Evolutionary conservation across 2,797 vertebrate species (phyloP).

Genomic region (Semotilus atromaculatus): DNA sequence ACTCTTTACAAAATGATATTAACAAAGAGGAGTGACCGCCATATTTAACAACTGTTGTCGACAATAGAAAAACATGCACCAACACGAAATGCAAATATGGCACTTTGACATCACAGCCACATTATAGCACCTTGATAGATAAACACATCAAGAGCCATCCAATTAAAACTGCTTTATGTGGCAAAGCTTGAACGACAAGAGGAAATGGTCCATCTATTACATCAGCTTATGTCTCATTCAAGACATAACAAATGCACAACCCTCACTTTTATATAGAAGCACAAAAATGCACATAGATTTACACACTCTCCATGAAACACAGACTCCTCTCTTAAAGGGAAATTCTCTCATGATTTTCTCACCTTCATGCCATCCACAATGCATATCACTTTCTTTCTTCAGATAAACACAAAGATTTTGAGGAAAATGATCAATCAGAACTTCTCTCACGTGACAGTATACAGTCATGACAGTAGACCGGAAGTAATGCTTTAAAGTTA

Average conservation of each 20-base stretch:
- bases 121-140: neutral
- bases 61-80: neutral
- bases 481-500: neutral
- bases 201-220: slow-evolving; percentile 1
- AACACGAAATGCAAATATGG: slow-evolving; percentile 10
- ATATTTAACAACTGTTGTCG: neutral
- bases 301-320: neutral
- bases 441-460: neutral
- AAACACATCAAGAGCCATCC: neutral
- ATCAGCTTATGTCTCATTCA: neutral
- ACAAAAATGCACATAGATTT: slow-evolving; percentile 2
- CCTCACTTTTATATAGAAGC: neutral
- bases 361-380: neutral
- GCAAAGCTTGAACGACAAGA: neutral
- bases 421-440: neutral
- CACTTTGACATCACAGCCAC: neutral
- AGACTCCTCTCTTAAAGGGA: neutral
- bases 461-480: neutral
- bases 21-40: neutral
- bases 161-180: neutral
- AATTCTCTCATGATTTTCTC: neutral
- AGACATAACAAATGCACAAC: slow-evolving; percentile 11
- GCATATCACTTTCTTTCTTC: neutral
- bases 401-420: neutral
- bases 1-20: neutral